Conservation (phyloP, 2,797 vertebrate species). For the Ctenosaura bakeri region DNA sequence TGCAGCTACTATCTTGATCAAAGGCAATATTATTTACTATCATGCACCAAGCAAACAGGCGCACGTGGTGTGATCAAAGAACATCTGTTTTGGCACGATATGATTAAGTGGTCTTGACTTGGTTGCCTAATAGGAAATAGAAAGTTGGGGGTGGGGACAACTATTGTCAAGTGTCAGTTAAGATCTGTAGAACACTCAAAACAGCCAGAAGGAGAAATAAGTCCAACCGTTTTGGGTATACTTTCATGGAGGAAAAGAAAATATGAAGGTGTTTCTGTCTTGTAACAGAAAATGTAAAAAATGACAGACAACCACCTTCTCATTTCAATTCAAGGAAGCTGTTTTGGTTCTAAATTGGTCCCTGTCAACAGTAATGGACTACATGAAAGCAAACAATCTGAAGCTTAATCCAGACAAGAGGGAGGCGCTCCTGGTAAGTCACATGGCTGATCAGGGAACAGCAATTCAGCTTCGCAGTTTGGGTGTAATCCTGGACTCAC, state of each 20-base stretch:
- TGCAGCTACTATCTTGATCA: constrained; percentile 2
- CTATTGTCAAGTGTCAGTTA: not conserved
- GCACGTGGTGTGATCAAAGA: constrained; percentile 10
- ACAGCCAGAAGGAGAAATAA: constrained; percentile 31
- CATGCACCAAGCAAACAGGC: not conserved
- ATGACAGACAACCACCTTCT: constrained; percentile 63
- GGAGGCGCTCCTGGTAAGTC: no score
- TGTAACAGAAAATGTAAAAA: constrained; percentile 55
- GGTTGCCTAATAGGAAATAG: constrained; percentile 36
- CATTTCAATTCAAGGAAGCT: no score
- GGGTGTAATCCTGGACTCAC: no score
- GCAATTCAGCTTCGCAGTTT: no score
- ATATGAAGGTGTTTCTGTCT: constrained; percentile 60
- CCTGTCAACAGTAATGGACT: no score
- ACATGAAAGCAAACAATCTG: no score
- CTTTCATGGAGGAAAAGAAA: not conserved
- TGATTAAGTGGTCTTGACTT: constrained; percentile 42
- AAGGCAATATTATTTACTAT: constrained; percentile 16
- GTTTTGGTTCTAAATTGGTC: no score
- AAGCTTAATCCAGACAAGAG: constrained; percentile 26
- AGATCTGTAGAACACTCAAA: constrained; percentile 40
- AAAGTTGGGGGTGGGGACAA: not conserved
- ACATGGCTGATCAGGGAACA: no score
- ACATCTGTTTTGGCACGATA: constrained; percentile 50
- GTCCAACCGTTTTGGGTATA: no score